Conservation (phyloP, 2,113 vertebrate genomes). For the Pseudopipra pipra region DNA sequence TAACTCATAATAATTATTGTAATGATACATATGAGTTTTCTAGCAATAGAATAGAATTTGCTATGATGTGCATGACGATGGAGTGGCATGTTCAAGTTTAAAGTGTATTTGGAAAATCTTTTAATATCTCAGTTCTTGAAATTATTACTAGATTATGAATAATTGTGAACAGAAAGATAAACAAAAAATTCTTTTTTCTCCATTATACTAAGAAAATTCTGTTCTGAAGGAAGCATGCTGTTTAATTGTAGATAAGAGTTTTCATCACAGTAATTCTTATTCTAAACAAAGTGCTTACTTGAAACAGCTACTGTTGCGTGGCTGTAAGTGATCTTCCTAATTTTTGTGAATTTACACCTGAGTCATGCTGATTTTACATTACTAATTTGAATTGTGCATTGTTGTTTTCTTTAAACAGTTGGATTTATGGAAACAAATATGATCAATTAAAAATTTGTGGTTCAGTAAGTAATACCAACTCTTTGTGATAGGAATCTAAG, state of each 20-base stretch:
- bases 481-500: neutral
- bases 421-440: neutral
- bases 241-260: neutral
- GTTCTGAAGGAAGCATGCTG: neutral
- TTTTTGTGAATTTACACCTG: neutral
- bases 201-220: neutral
- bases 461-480: neutral
- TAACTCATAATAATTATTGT: neutral
- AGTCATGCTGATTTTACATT: neutral
- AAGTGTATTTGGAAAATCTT: neutral
- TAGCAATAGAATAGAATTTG: neutral
- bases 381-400: neutral
- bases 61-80: rapidly evolving
- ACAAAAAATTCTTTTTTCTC: neutral
- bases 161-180: neutral
- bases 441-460: neutral
- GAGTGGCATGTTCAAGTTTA: neutral
- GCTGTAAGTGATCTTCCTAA: neutral
- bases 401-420: neutral
- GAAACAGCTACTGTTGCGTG: neutral
- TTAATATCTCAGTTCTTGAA: neutral
- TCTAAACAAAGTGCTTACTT: neutral
- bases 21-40: neutral
- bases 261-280: neutral
- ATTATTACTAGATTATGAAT: neutral